phyloP scores from a whole-genome alignment of 2,797 vertebrate genomes.

The Muraenolepis orangiensis region DNA sequence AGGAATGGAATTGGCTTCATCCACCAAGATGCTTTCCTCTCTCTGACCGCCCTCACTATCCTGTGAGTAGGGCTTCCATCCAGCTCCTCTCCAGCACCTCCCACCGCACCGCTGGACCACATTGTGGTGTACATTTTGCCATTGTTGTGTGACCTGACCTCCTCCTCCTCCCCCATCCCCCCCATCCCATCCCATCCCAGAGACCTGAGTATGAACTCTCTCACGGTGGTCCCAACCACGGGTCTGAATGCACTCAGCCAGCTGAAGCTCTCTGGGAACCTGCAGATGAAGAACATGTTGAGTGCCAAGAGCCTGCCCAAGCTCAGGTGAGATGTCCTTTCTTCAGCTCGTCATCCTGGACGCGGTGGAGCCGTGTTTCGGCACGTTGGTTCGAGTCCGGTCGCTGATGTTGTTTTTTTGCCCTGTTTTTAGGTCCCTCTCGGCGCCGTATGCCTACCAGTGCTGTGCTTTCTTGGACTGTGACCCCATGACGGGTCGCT shows the following conservation, averaged over 20 bases:
- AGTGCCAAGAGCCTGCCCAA: slow-evolving; percentile 85
- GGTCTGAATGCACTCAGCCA: slow-evolving; percentile 86
- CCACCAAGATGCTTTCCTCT: slow-evolving; percentile 85
- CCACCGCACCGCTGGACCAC: neutral
- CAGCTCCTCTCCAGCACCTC: neutral
- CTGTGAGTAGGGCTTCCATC: slow-evolving; percentile 80
- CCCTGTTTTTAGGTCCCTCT: slow-evolving; percentile 84
- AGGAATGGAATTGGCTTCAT: slow-evolving; percentile 86
- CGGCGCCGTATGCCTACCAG: slow-evolving; percentile 96
- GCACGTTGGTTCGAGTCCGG: no score
- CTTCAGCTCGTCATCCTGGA: no score
- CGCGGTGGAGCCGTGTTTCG: neutral
- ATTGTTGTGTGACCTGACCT: neutral
- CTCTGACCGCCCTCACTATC: slow-evolving; percentile 83
- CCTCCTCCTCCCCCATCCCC: neutral
- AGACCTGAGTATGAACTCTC: slow-evolving; percentile 89
- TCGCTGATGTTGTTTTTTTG: slow-evolving; percentile 30
- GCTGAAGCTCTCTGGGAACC: slow-evolving; percentile 90
- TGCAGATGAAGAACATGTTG: slow-evolving; percentile 83
- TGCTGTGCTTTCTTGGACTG: slow-evolving; percentile 94
- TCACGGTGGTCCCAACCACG: slow-evolving; percentile 80
- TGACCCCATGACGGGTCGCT: slow-evolving; percentile 74
- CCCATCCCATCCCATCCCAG: slow-evolving; percentile 61
- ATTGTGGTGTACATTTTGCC: slow-evolving; percentile 21
- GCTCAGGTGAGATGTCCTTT: slow-evolving; percentile 78